phyloP scores from a whole-genome alignment of 2,888 invertebrate species.

The Apotomis turbidana region DNA sequence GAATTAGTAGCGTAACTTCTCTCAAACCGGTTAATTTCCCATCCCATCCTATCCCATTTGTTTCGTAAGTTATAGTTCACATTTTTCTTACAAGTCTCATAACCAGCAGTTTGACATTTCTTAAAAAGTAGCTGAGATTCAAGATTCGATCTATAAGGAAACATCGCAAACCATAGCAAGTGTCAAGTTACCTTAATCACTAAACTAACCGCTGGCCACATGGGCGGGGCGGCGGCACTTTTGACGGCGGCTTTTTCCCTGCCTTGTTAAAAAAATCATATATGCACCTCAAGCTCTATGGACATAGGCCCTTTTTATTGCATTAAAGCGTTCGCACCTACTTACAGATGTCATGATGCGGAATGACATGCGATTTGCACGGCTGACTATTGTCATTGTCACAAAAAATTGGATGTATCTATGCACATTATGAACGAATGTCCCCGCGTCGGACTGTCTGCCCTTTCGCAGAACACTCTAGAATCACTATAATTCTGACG shows the following conservation, averaged over 20 bases:
- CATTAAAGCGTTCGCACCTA: conserved; percentile 40
- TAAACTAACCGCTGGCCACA: conserved; percentile 1
- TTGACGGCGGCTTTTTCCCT: conserved; percentile 52
- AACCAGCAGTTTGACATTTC: no score
- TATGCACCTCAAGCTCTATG: neutral
- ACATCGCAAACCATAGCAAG: conserved; percentile 24
- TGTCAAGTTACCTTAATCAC: conserved; percentile 32
- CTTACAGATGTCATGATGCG: conserved; percentile 35
- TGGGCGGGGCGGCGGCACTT: conserved; percentile 48
- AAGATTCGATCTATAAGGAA: no score
- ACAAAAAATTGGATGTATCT: conserved; percentile 1
- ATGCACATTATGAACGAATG: neutral
- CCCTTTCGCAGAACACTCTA: neutral
- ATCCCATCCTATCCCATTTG: no score
- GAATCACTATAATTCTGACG: no score
- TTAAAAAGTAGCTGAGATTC: no score
- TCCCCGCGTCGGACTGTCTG: neutral
- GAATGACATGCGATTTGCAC: conserved; percentile 14
- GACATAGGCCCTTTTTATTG: neutral
- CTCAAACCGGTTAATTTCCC: no score
- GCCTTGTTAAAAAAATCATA: neutral
- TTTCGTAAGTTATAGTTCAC: no score
- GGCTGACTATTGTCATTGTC: neutral
- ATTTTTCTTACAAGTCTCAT: no score
- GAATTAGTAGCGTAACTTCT: no score